A percentile compares a stretch with the other conserved stretches of the same genome.
Conservation (phyloP, 2,888 invertebrate genomes). For the Gnatocerus cornutus region DNA sequence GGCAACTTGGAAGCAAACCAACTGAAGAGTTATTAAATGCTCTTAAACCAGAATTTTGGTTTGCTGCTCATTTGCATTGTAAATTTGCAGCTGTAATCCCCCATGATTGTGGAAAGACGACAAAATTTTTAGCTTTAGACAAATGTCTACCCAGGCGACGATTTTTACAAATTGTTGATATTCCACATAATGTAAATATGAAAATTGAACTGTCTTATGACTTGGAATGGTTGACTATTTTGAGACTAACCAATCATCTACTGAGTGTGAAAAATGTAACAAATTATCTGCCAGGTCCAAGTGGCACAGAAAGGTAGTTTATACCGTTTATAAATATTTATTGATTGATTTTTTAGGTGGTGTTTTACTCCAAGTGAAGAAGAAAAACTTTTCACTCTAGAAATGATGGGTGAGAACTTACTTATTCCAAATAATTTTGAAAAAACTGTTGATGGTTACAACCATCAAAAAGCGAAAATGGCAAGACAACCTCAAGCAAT, state of each 20-base stretch:
- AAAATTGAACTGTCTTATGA: conserved; percentile 82
- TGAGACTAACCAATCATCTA: conserved; percentile 92
- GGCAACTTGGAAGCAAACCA: conserved; percentile 90
- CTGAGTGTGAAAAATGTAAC: conserved; percentile 80
- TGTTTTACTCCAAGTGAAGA: conserved; percentile 83
- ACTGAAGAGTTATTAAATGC: conserved; percentile 86
- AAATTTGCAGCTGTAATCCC: conserved; percentile 93
- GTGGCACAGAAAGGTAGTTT: conserved; percentile 77
- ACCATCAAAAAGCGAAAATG: conserved; percentile 62
- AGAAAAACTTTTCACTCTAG: conserved; percentile 79
- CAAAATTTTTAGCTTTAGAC: conserved; percentile 95
- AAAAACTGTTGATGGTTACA: conserved; percentile 80
- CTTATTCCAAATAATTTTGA: conserved; percentile 86
- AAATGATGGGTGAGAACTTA: conserved; percentile 80
- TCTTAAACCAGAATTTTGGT: conserved; percentile 94
- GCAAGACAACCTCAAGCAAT: conserved; percentile 72
- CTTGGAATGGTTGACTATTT: conserved; percentile 94
- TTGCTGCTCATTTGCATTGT: conserved; percentile 97
- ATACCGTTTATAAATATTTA: conserved; percentile 18
- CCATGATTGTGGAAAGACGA: conserved; percentile 77
- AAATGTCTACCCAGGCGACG: conserved; percentile 93
- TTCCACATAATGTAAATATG: conserved; percentile 75
- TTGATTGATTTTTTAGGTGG: conserved; percentile 73
- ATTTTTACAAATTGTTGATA: conserved; percentile 87
- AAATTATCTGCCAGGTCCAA: conserved; percentile 89